Conservation (phyloP, 2,888 invertebrate species). For the Rotaria magnacalcarata region DNA sequence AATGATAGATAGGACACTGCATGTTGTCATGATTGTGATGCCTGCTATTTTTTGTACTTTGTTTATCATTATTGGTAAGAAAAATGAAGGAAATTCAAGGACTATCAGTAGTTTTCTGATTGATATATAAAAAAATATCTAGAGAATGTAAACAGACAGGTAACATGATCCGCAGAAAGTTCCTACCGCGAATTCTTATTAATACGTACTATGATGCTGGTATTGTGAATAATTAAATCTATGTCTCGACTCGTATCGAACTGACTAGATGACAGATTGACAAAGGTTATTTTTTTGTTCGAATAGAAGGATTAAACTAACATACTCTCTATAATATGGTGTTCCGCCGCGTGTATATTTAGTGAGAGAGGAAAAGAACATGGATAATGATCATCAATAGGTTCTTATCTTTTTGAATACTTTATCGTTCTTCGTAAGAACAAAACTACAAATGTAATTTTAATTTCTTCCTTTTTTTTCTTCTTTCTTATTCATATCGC, state of each 20-base stretch:
- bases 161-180: not conserved
- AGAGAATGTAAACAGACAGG: not conserved
- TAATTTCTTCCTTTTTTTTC: not conserved
- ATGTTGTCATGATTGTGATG: not conserved
- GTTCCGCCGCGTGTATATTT: not conserved
- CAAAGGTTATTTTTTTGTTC: not conserved
- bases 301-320: not conserved
- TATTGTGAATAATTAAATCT: not conserved
- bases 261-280: not conserved
- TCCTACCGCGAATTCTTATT: not conserved
- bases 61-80: not conserved
- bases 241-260: not conserved
- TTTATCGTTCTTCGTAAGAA: not conserved
- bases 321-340: not conserved
- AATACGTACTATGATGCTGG: not conserved
- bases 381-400: not conserved
- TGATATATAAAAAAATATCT: not conserved
- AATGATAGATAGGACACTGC: not conserved
- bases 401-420: not conserved
- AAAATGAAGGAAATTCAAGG: not conserved
- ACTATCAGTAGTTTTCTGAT: not conserved
- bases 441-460: not conserved
- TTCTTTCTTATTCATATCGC: not conserved
- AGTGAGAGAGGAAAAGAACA: not conserved
- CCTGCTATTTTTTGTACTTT: not conserved